phyloP scores from a whole-genome alignment of 1,140 invertebrate genomes.

The Sogatella furcifera region DNA sequence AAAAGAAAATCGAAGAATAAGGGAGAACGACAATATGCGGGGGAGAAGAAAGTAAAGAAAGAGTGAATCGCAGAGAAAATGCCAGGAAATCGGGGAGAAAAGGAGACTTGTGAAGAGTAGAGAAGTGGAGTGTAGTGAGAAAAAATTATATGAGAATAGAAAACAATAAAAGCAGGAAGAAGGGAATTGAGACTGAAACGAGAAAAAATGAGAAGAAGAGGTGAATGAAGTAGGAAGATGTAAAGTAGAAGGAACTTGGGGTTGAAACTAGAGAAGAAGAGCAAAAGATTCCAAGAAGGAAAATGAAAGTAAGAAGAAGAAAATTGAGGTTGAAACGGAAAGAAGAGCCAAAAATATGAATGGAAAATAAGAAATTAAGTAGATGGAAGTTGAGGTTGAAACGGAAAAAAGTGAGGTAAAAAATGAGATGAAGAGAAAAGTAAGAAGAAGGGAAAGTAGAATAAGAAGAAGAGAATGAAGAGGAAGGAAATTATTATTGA shows the following conservation, averaged over 20 bases:
- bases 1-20: neutral
- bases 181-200: neutral
- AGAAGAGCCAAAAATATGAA: no score
- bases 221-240: neutral
- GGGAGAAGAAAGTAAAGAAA: neutral
- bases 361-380: no score
- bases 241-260: neutral
- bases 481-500: neutral
- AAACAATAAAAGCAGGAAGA: neutral
- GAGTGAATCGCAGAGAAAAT: neutral
- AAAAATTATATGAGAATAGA: neutral
- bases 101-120: neutral
- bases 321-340: neutral
- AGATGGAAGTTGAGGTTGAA: no score
- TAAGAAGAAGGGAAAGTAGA: neutral
- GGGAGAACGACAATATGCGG: neutral
- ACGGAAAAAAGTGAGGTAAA: neutral
- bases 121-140: neutral
- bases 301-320: neutral
- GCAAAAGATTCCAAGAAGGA: neutral
- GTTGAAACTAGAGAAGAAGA: neutral
- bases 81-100: neutral
- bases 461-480: neutral
- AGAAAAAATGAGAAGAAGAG: neutral
- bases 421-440: neutral